Base-by-base conservation (phyloP, 2,888 invertebrate species). In the Drosophila paranaensis region DNA sequence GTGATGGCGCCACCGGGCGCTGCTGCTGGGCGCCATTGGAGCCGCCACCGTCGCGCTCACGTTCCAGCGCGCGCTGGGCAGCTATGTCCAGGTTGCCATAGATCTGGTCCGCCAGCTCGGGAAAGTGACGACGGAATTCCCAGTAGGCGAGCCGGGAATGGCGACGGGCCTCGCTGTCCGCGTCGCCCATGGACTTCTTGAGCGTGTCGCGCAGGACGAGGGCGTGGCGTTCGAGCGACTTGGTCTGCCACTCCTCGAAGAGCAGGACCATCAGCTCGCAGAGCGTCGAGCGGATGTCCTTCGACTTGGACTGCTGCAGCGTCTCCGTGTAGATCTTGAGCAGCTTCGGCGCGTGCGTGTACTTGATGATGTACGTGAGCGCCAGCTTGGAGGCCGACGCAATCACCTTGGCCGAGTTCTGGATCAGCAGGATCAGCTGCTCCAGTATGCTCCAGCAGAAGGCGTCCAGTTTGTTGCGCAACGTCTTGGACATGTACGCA, bases 391-490 rank as follows among this genome's bases (percentile, higher is more conserved):
- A 98, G 1, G 98, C 96, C 0, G 98, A 96, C 8, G 98, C 96
- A 92, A 99, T 97, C 74, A 98, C 97, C 95, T 99, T 99, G 75
- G 98, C 98, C 80, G 97, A 97, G 92, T 98, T 99, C 90, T 97
- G 98, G 92, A 99, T 97, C 68, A 99, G 95, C 91, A 96, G 96
- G 43, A 99, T 97, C 35, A 99, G 93, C 82, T 95, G 95, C 76
- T 96, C 96, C 54, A 99, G 93, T 60, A 98, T 94, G 77, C 95
- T 94, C 91, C 98, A 96, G 46, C 97, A 96, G 93, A 97, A 96
- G 90, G 96, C 96, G 81, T 98, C 98, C 82, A 97, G 94, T 92
- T 97, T 97, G 84, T 94, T 95, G 67, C 96, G 96, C 60, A 99
- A 92, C 57, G 95, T 95, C 93, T 98, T 97, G 55, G 98, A 96